Base-by-base conservation (phyloP, 2,888 invertebrate genomes). In the Sminthurinus aureus region DNA sequence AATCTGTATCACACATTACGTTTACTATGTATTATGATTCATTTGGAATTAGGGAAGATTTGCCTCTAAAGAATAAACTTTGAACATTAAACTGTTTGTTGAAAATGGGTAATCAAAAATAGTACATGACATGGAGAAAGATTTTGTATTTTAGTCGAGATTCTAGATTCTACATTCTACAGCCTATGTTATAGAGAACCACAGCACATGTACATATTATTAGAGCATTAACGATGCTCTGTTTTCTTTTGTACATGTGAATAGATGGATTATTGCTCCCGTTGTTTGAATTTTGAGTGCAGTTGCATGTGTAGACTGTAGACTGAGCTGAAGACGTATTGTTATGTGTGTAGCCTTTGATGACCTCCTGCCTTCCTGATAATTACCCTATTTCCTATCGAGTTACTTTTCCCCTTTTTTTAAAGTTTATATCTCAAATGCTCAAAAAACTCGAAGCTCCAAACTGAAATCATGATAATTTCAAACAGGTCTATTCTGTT, bases 281-380 rank as follows among this genome's bases (percentile, higher is more conserved):
- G 38, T 38, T 38, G 38, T 38, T 38, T 38, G 38, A 38, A 6
- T 38, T 38, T 38, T 38, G 1, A 38, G 38, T 64, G n/a, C 64
- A 64, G n/a, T 13, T 64, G n/a, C 13, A 64, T 18, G 64, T 64
- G 1, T 18, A 18, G 9, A 38, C 38, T 64, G 64, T 18, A 64
- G 64, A 64, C 15, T 18, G 64, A 64, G 2, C 13, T 64, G 64
- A 18, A 64, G 0, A 64, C 13, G 64, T 2, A n/a, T n/a, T 69
- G 67, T 69, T 1, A 2, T 69, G 22, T 22, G 22, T 69, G n/a
- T 22, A 52, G 64, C 79, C 79, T 80, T 80, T 80, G 79, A 80
- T 80, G 79, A 80, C 79, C 79, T 80, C 79, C 79, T 80, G 79
- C 79, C 79, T 80, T 71, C 79, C 71, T 80, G 52, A 71, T 80